Percentiles rank a stretch among this genome's conserved stretches.
Evolutionary conservation across 1,140 invertebrate genomes (phyloP).

Genomic region (Panagrolaimus sp.): DNA sequence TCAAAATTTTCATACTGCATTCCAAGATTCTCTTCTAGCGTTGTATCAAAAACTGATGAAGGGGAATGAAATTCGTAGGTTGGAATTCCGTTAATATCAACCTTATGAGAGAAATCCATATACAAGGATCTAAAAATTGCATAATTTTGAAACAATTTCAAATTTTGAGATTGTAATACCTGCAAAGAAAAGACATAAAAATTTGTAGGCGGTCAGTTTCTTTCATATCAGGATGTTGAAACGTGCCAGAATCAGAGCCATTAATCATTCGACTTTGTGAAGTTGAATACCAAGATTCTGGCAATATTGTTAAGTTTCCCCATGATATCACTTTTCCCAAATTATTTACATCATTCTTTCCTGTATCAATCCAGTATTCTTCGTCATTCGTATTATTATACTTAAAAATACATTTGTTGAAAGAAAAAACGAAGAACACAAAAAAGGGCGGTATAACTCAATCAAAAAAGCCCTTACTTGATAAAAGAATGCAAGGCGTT

Average conservation of each 20-base stretch:
- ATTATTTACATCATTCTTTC: conserved; percentile 18
- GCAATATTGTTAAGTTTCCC: conserved; percentile 6
- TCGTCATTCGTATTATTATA: conserved; percentile 30
- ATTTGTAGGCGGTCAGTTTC: conserved; percentile 21
- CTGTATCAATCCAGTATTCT: conserved; percentile 23
- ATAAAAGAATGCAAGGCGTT: conserved; percentile 25
- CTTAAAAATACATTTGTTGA: neutral
- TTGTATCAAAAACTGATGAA: conserved; percentile 31
- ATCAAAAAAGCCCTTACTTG: no score
- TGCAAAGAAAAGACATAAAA: conserved; percentile 36
- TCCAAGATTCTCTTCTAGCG: conserved; percentile 30
- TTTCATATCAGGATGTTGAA: conserved; percentile 24
- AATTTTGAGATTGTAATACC: no score
- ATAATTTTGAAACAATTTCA: neutral
- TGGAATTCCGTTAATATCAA: conserved; percentile 31
- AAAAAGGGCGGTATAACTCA: no score
- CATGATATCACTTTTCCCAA: conserved; percentile 12
- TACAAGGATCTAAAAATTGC: conserved; percentile 26
- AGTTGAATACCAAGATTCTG: conserved; percentile 4
- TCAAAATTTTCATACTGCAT: conserved; percentile 36
- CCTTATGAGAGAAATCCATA: conserved; percentile 16
- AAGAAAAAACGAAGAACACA: no score
- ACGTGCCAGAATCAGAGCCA: conserved; percentile 27
- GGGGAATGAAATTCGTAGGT: conserved; percentile 28
- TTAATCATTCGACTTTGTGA: conserved; percentile 12